Base-by-base conservation (phyloP, 1,140 invertebrate species). In the Platyscapa corneri region DNA sequence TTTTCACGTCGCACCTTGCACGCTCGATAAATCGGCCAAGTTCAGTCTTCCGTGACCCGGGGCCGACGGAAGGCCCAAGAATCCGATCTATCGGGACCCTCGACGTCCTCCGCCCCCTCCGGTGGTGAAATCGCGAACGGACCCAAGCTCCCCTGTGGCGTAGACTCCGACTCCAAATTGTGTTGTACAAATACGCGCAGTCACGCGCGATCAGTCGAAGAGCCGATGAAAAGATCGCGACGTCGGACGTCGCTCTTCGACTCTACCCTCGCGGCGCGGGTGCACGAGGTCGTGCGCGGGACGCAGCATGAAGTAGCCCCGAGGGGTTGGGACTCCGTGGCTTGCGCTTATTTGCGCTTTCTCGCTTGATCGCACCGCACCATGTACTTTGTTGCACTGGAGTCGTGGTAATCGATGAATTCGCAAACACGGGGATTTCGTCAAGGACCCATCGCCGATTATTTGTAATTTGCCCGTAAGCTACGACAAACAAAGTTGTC, bases 151-250 rank as follows among this genome's bases (percentile, higher is more conserved):
- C 32, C 32, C n/a, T 30, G 65, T 30, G 2, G 70, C 34, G 70
- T n/a, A 32, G 70, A 37, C 14, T 18, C 12, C 6, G 16, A 37
- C 12, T 27, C 34, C 23, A 37, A 56, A 72, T 82, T 37, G n/a
- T 56, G 42, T 82, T 82, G 65, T 72, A 82, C 37, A 56, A 53
- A 82, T 56, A 82, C 65, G 65, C 42, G 42, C 65, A 37, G 39
- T 37, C 77, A 39, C 16, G 30, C 56, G 53, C 49, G 49, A 60
- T 46, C 6, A 46, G 42, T 12, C 42, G 5, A 10, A 14, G 49
- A 53, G 49, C 49, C 49, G 49, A 53, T 18, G 8, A 53, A 53
- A 53, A 18, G 49, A 18, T 14, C 49, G 8, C 18, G 10, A 53
- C 10, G 49, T 53, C 49, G 53, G 70, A 74, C 23, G 37, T 27